Evolutionary conservation across 2,888 invertebrate species (phyloP).

Genomic region (Drosophila kanekoi): DNA sequence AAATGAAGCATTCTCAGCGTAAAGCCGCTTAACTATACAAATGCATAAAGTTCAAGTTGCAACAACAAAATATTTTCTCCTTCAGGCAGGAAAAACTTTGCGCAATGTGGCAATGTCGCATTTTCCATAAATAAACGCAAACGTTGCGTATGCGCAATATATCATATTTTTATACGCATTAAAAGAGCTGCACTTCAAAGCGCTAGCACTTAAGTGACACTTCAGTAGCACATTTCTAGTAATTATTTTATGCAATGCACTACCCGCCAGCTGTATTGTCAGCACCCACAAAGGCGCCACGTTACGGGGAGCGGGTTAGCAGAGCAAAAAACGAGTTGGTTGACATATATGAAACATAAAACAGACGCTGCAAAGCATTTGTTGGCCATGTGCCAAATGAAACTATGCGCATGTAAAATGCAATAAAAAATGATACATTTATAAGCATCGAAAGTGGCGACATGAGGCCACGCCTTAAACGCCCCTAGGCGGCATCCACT

Average conservation of each 20-base stretch:
- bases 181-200: conserved; percentile 47
- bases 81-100: neutral
- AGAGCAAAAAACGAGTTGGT: conserved; percentile 5
- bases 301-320: neutral
- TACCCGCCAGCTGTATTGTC: neutral
- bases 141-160: conserved; percentile 58
- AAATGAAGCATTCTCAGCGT: neutral
- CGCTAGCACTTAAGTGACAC: conserved; percentile 36
- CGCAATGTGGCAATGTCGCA: neutral
- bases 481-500: conserved; percentile 40
- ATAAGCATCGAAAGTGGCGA: conserved; percentile 52
- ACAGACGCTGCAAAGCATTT: conserved; percentile 30
- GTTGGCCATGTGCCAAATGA: conserved; percentile 51
- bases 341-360: conserved; percentile 27
- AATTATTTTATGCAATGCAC: conserved; percentile 41
- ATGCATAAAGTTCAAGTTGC: neutral
- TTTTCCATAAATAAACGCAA: neutral
- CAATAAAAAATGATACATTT: conserved; percentile 63
- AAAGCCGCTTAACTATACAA: conserved; percentile 2
- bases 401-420: conserved; percentile 52
- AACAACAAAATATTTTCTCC: neutral
- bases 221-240: conserved; percentile 38
- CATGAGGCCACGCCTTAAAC: conserved; percentile 42
- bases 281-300: conserved; percentile 27
- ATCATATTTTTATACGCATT: conserved; percentile 23